Evolutionary conservation across 2,888 invertebrate genomes (phyloP).

Genomic region (Drosophila maculinotata): DNA sequence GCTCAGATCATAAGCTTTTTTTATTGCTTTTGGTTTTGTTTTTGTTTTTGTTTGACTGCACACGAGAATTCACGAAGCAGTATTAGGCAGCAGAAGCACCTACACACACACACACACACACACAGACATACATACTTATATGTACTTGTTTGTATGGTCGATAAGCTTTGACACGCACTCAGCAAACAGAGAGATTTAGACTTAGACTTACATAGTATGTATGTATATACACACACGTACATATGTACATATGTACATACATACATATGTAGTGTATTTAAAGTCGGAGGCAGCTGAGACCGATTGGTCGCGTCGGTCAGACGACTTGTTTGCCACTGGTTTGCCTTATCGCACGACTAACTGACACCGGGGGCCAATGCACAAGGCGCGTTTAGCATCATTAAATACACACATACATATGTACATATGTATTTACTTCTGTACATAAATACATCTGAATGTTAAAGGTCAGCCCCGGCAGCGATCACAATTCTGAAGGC

Average conservation of each 20-base stretch:
- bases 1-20: conserved; percentile 31
- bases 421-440: conserved; percentile 9
- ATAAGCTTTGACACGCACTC: conserved; percentile 49
- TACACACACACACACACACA: not conserved
- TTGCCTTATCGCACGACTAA: conserved; percentile 74
- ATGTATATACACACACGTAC: not conserved
- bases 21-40: conserved; percentile 13
- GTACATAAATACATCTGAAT: conserved; percentile 8
- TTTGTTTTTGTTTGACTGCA: conserved; percentile 38
- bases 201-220: conserved; percentile 6
- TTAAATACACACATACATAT: conserved; percentile 26
- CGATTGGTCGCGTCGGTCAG: conserved; percentile 22
- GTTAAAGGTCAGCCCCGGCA: conserved; percentile 60
- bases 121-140: not conserved
- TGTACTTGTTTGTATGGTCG: conserved; percentile 6
- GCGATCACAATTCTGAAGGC: conserved; percentile 47
- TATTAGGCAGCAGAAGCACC: conserved; percentile 17
- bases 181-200: conserved; percentile 5
- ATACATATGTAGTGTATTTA: conserved; percentile 9
- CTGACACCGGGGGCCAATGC: conserved; percentile 60
- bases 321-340: conserved; percentile 64
- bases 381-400: conserved; percentile 58
- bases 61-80: conserved; percentile 42
- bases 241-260: not conserved
- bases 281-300: conserved; percentile 12